These are phyloP conservation scores for Tenebrio molitor DNA, from an alignment of 1,140 invertebrate genomes.

Conservation along the genomic window DNA sequence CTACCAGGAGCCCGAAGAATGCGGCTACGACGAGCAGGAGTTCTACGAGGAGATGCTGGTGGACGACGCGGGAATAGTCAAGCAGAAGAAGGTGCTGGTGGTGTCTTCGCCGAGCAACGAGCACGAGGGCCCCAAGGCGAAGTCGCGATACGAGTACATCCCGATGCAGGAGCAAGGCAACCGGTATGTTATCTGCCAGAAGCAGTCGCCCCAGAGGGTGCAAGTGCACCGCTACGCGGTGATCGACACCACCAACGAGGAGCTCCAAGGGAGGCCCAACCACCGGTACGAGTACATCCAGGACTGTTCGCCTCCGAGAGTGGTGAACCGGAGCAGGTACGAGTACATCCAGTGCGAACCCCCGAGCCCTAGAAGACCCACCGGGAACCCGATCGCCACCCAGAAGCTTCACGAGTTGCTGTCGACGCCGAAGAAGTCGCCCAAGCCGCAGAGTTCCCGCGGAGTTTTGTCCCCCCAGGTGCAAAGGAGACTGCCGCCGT, in stretches of 20 bases:
- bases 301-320: slow-evolving; percentile 17
- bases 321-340: slow-evolving; percentile 50
- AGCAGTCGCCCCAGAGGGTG: background rate
- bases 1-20: slow-evolving; percentile 53
- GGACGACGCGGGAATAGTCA: slow-evolving; percentile 62
- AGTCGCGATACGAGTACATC: slow-evolving; percentile 69
- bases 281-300: slow-evolving; percentile 62
- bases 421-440: slow-evolving; percentile 76
- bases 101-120: slow-evolving; percentile 20
- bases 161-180: slow-evolving; percentile 62
- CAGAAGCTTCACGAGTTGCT: slow-evolving; percentile 81
- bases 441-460: no score
- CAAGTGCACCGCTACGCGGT: slow-evolving; percentile 73
- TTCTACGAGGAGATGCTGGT: slow-evolving; percentile 66
- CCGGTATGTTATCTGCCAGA: slow-evolving; percentile 31
- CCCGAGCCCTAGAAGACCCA: slow-evolving; percentile 46
- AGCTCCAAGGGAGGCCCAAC: slow-evolving; percentile 52
- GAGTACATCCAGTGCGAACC: slow-evolving; percentile 54
- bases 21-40: slow-evolving; percentile 62
- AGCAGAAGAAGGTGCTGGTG: slow-evolving; percentile 59
- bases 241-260: slow-evolving; percentile 63
- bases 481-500: slow-evolving; percentile 42
- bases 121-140: background rate
- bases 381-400: slow-evolving; percentile 74
- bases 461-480: slow-evolving; percentile 50